Base-by-base conservation (phyloP, 2,888 invertebrate genomes). In the Lochmaea capreae region DNA sequence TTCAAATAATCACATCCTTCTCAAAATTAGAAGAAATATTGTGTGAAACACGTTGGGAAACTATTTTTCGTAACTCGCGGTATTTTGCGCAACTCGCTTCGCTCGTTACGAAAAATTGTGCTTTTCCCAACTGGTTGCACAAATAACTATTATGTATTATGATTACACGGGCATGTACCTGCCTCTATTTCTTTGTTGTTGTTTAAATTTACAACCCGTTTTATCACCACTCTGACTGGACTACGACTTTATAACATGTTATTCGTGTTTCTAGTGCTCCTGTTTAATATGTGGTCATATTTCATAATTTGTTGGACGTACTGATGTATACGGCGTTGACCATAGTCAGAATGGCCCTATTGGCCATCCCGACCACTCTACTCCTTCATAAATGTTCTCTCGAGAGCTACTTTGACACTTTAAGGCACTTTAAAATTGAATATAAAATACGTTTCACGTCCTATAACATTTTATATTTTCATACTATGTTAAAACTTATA, bases 241-340 rank as follows among this genome's bases (percentile, higher is more conserved):
- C n/a, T 16, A 52, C n/a, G 52, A 14, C 14, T 46, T 46, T n/a
- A 52, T 52, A 52, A 52, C 5, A n/a, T 52, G 52, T 52, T 52
- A 52, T 16, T 8, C 6, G n/a, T 16, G 46, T 11, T 14, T 46
- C 12, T 46, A 14, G 46, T 46, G 52, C 52, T 14, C 8, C 62
- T 62, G 42, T 63, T 69, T 69, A 62, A 69, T 69, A 69, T 42
- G 62, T 52, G 62, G 49, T 62, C 69, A 69, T 69, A 69, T 49
- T 63, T 69, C 62, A 69, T 42, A 22, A 39, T 69, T 26, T 22
- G 49, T 52, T 52, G 14, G n/a, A 52, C 52, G 52, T 52, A 52
- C 61, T 14, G 62, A 63, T 42, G 46, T 18, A 65, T 54, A 65
- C 16, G 63, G n/a, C 70, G 54, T 26, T 16, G 42, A 42, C 62